phyloP scores from a whole-genome alignment of 1,140 invertebrate genomes.

The Onthophagus taurus region DNA sequence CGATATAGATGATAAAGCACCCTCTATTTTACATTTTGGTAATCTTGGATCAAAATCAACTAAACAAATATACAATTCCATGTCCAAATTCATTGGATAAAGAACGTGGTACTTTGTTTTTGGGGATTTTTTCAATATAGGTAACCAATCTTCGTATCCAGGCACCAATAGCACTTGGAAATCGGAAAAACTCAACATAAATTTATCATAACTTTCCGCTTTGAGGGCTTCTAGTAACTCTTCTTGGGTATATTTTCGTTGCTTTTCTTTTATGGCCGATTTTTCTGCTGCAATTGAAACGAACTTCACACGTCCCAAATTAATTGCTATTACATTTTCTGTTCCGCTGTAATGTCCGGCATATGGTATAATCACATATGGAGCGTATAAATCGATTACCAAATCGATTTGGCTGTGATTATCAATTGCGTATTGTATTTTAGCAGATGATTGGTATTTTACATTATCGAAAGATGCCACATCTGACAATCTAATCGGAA shows the following conservation, averaged over 20 bases:
- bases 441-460: constrained; percentile 83
- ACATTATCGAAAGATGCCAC: constrained; percentile 76
- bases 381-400: constrained; percentile 76
- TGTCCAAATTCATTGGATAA: constrained; percentile 67
- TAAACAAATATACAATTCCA: constrained; percentile 77
- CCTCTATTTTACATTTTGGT: constrained; percentile 66
- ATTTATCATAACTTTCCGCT: constrained; percentile 78
- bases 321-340: constrained; percentile 55
- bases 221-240: constrained; percentile 60
- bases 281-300: constrained; percentile 16
- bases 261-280: constrained; percentile 38
- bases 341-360: constrained; percentile 59
- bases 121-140: constrained; percentile 43
- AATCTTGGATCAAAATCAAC: constrained; percentile 81
- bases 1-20: constrained; percentile 46
- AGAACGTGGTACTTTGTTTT: constrained; percentile 58
- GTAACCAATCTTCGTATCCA: constrained; percentile 65
- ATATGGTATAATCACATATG: constrained; percentile 79
- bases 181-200: constrained; percentile 67
- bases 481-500: constrained; percentile 75
- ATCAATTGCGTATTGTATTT: constrained; percentile 86
- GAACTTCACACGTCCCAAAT: constrained; percentile 47
- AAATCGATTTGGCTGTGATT: constrained; percentile 78
- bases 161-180: constrained; percentile 71
- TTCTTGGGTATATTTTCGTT: constrained; percentile 49